A percentile compares a stretch with the other conserved stretches of the same genome.
Evolutionary conservation across 1,140 invertebrate genomes (phyloP).

Genomic region (Tetramorium simillimum): DNA sequence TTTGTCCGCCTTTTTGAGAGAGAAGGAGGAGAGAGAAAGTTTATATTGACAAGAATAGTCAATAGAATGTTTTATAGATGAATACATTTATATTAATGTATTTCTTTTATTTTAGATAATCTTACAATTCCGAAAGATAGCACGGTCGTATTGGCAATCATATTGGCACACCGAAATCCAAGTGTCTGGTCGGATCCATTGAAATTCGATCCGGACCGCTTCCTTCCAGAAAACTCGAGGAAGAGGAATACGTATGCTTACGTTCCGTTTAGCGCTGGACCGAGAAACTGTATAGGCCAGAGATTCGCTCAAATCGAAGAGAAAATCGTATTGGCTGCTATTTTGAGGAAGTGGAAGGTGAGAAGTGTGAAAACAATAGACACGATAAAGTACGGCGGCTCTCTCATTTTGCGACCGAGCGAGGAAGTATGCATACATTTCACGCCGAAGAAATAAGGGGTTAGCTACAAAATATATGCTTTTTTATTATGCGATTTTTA

Average conservation of each 20-base stretch:
- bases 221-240: conserved; percentile 86
- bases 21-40: background rate
- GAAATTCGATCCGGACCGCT: conserved; percentile 86
- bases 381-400: conserved; percentile 71
- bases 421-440: conserved; percentile 66
- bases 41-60: background rate
- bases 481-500: too few species aligned
- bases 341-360: conserved; percentile 87
- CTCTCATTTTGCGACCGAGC: conserved; percentile 76
- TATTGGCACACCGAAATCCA: conserved; percentile 85
- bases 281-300: conserved; percentile 72
- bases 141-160: conserved; percentile 83
- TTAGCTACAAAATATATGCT: background rate
- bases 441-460: conserved; percentile 59
- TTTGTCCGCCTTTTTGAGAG: too few species aligned
- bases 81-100: background rate
- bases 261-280: conserved; percentile 83
- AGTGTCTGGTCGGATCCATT: conserved; percentile 89
- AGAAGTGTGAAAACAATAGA: conserved; percentile 79
- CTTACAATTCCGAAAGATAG: conserved; percentile 81
- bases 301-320: conserved; percentile 86
- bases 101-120: conserved; percentile 62
- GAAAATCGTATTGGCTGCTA: conserved; percentile 84
- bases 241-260: conserved; percentile 87
- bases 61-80: background rate